Evolutionary conservation across 1,140 invertebrate genomes (phyloP), one percentile per base, ranked within the genome.

Genomic region (Riptortus pedestris): DNA sequence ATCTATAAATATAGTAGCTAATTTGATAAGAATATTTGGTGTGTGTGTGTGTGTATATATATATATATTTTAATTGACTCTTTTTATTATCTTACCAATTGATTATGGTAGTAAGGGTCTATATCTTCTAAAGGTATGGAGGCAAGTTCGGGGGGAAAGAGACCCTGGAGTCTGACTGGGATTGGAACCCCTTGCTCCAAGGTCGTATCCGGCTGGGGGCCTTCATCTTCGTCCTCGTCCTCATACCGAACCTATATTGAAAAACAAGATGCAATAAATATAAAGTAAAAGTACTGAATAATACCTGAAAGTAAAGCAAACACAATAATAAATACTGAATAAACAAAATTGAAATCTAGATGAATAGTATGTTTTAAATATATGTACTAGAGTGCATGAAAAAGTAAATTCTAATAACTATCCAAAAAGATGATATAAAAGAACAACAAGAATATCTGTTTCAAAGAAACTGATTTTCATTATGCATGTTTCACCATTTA

Each of bases 71-170:
- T n/a, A n/a, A n/a, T n/a, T n/a, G n/a, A n/a, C n/a, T n/a, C n/a
- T n/a, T n/a, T n/a, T n/a, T n/a, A n/a, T n/a, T n/a, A n/a, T n/a
- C 18, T 82, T 80, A 93, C 91, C 84, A 83, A 88, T 83, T 90
- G 83, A 81, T 93, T 93, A 75, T 86, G 84, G 78, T 94, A 94
- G 81, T 83, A 95, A 73, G 82, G 83, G 80, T 95, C 92, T 77
- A 96, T 92, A 83, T 96, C 92, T 81, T 95, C 92, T 78, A 96
- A 85, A 74, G 91, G 92, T 75, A 87, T 91, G 77, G 90, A 92
- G 75, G 90, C 80, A 77, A 95, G 81, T 80, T 95, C 91, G 71
- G 86, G 81, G 72, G 92, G 91, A 79, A 95, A 94, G 74, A 84
- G 83, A 77, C 87, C 86, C 78, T 92, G 87, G 80, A 94, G 78